Percentiles rank a stretch among this genome's conserved stretches.
Conservation (phyloP, 2,888 invertebrate genomes). For the Papilio demoleus region DNA sequence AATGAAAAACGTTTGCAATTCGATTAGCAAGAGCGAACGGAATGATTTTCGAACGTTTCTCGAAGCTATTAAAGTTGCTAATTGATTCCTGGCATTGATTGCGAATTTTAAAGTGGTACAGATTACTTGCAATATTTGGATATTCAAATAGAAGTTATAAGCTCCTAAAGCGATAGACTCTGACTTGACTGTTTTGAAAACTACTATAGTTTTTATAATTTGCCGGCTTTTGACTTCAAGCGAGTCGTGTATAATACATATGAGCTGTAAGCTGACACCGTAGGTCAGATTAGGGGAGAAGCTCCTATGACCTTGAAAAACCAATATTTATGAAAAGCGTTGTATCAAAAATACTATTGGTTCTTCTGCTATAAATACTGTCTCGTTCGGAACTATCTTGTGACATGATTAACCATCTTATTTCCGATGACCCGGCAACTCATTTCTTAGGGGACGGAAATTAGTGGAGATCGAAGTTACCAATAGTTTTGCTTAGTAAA, state of each 20-base stretch:
- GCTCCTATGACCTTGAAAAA: no score
- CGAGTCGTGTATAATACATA: no score
- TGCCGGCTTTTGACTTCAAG: no score
- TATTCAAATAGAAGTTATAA: no score
- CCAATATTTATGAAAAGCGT: no score
- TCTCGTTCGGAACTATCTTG: no score
- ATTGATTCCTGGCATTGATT: conserved; percentile 31
- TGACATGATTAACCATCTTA: background rate
- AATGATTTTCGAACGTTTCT: conserved; percentile 23
- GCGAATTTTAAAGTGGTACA: conserved; percentile 28
- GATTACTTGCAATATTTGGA: conserved; percentile 12
- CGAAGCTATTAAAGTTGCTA: conserved; percentile 31
- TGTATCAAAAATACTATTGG: background rate
- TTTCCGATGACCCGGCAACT: background rate
- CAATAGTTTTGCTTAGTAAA: conserved; percentile 1
- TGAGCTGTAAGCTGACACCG: no score
- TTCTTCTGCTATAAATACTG: no score
- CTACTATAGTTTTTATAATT: no score
- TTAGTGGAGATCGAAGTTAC: background rate
- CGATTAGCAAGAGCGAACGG: conserved; percentile 21
- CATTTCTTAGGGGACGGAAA: no score
- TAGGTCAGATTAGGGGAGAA: no score
- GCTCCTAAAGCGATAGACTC: no score
- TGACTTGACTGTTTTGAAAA: background rate
- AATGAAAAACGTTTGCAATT: conserved; percentile 21